Evolutionary conservation across 2,888 invertebrate species (phyloP), one percentile per base, ranked within the genome.

Genomic region (Pseudanteris insignis): DNA sequence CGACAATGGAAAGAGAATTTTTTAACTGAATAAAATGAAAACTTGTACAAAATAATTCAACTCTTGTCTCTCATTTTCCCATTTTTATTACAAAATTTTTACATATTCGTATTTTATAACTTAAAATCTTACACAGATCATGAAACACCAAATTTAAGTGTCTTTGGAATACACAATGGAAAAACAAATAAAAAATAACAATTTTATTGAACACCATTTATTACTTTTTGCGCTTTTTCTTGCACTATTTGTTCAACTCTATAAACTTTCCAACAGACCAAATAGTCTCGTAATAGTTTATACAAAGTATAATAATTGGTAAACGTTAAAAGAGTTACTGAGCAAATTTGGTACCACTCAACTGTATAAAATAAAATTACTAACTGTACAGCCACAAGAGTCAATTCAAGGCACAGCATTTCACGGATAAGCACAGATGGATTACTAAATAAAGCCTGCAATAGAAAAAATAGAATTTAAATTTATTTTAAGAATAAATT

Each of bases 261-360:
- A 73, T 94, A 93, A 7, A 94, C 87, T 73, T 89, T 89, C 84
- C 89, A 89, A 43, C 94, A 88, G 18, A 96, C 88, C 2, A 94
- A 82, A 75, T 90, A 93, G 80, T 96, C 94, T 30, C 96, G 85
- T 18, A 90, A 84, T 67, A 96, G 84, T 81, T 94, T 94, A 79
- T 94, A 97, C 32, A 97, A 84, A 0, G 94, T 91, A 73, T 92
- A 91, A 81, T 96, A 95, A 81, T 96, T 96, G 63, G 92, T 91
- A 74, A 95, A 89, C 24, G 96, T 85, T 34, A 97, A 83, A 57
- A 95, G 85, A 2, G 92, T 88, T 70, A 95, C 85, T 1, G 96
- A 91, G 34, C 96, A 79, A 58, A 95, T 88, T 77, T 94, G 91
- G 81, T 96, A 92, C 97, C 97, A 98, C 69, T 94, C 91, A 26